Conservation (phyloP, 92 coral and sea anemone genomes). For the Pocillopora meandrina region DNA sequence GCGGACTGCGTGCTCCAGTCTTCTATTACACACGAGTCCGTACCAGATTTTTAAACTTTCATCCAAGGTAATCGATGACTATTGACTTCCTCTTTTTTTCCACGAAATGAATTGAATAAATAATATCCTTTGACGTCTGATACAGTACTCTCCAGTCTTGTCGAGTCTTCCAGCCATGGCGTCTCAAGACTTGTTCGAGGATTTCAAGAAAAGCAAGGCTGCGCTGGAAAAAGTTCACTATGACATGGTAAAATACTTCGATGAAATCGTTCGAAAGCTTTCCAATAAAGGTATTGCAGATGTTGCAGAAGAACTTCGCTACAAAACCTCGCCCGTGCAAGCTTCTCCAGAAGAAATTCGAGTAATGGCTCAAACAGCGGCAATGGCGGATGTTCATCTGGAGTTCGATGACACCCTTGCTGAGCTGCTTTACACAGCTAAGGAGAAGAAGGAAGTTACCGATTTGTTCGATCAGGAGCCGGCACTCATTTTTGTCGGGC, state of each 20-base stretch:
- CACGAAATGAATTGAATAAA: neutral
- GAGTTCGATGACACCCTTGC: slow-evolving; percentile 21
- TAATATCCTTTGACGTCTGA: neutral
- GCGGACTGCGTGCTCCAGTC: neutral
- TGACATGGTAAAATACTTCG: slow-evolving; percentile 55
- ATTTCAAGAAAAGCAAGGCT: slow-evolving; percentile 49
- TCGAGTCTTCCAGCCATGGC: slow-evolving; percentile 24
- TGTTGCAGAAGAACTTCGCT: slow-evolving; percentile 4
- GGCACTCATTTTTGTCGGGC: slow-evolving; percentile 70
- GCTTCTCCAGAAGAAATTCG: slow-evolving; percentile 8
- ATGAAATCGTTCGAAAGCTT: slow-evolving; percentile 29
- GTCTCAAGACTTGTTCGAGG: slow-evolving; percentile 56
- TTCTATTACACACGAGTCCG: neutral
- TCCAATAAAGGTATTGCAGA: slow-evolving; percentile 20
- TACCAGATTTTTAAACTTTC: neutral
- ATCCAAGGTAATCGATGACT: neutral
- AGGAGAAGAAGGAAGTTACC: slow-evolving; percentile 53
- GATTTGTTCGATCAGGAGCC: slow-evolving; percentile 59
- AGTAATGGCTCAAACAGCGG: slow-evolving; percentile 12
- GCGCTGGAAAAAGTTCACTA: slow-evolving; percentile 47
- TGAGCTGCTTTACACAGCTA: slow-evolving; percentile 50
- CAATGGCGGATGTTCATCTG: slow-evolving; percentile 7
- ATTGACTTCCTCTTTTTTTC: slow-evolving; percentile 8
- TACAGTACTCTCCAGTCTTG: neutral
- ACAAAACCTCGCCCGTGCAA: slow-evolving; percentile 2